Evolutionary conservation across 2,113 vertebrate species (phyloP).

Genomic region (Tetrao urogallus): DNA sequence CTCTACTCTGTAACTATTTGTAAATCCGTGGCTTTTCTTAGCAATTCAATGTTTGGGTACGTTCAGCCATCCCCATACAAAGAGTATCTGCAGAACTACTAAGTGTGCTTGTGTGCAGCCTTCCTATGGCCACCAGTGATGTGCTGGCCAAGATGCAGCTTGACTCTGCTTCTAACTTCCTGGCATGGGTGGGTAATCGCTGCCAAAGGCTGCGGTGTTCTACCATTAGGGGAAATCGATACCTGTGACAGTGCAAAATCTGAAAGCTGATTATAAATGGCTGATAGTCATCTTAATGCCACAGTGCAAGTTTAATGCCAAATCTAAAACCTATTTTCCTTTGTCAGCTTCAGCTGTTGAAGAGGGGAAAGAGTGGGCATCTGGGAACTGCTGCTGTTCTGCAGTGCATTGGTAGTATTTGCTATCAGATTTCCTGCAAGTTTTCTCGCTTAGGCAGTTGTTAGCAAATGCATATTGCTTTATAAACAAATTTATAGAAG

Average conservation of each 20-base stretch:
- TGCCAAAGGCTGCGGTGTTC: background rate
- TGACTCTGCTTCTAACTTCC: background rate
- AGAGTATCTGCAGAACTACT: background rate
- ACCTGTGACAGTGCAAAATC: background rate
- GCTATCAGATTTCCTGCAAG: background rate
- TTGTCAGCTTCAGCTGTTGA: background rate
- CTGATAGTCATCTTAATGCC: background rate
- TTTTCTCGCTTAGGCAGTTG: background rate
- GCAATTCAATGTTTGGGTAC: background rate
- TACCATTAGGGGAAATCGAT: background rate
- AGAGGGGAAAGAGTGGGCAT: background rate
- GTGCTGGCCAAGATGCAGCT: background rate
- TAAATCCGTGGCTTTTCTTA: slow-evolving; percentile 1
- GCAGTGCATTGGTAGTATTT: background rate
- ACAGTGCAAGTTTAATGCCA: background rate
- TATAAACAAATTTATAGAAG: background rate
- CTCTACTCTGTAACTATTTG: background rate
- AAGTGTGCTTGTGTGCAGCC: background rate
- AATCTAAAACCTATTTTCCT: background rate
- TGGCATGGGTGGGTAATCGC: background rate
- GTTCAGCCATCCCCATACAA: background rate
- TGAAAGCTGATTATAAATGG: background rate
- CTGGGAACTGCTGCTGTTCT: background rate
- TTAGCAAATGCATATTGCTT: background rate
- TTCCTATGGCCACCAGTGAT: background rate